Conservation (phyloP, 2,888 invertebrate species). For the Epinotia bilunana region DNA sequence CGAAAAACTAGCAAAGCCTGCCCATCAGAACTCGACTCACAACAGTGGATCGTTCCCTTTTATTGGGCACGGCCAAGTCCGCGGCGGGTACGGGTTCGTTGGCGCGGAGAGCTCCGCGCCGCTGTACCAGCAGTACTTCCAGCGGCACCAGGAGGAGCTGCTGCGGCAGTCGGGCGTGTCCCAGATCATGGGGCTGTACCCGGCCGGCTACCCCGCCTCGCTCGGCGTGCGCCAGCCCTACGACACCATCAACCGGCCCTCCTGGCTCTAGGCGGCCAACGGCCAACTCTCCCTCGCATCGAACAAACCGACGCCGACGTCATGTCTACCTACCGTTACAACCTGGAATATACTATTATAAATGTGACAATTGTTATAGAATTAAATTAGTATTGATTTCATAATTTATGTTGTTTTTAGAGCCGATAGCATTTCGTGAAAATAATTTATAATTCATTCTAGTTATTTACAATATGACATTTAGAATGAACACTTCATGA, state of each 20-base stretch:
- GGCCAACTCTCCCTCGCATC: conserved; percentile 14
- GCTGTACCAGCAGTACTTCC: conserved; percentile 89
- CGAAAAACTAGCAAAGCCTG: conserved; percentile 78
- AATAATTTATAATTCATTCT: conserved; percentile 60
- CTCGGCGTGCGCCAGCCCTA: conserved; percentile 89
- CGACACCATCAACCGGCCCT: conserved; percentile 87
- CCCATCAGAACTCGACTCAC: conserved; percentile 76
- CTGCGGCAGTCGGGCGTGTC: conserved; percentile 83
- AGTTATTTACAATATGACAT: conserved; percentile 55
- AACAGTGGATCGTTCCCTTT: conserved; percentile 84
- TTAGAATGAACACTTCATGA: conserved; percentile 57
- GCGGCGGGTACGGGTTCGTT: conserved; percentile 86
- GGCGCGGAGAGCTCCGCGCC: conserved; percentile 86
- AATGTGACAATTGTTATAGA: conserved; percentile 71
- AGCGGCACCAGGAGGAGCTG: conserved; percentile 85
- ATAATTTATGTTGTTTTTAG: conserved; percentile 76
- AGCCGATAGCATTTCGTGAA: conserved; percentile 66
- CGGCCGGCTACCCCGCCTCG: conserved; percentile 86
- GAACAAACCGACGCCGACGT: conserved; percentile 17
- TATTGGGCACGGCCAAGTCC: conserved; percentile 84
- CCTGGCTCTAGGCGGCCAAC: conserved; percentile 85
- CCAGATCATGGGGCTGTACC: conserved; percentile 86
- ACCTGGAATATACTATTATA: conserved; percentile 54
- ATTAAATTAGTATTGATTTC: conserved; percentile 52
- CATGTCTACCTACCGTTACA: conserved; percentile 14